Evolutionary conservation across 2,797 vertebrate species (phyloP).

Genomic region (Emys orbicularis): DNA sequence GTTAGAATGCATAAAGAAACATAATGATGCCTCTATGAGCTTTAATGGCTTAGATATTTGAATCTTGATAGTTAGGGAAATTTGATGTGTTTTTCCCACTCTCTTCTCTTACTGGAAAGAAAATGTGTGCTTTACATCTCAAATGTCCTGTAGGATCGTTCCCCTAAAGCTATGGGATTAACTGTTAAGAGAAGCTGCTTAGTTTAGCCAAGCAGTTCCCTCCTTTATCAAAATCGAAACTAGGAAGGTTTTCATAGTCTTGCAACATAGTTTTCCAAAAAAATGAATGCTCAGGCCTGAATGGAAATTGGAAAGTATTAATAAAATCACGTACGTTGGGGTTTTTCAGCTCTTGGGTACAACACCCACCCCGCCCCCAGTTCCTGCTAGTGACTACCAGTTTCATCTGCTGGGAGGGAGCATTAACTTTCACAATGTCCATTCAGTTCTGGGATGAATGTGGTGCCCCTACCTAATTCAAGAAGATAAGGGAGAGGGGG

Average conservation of each 20-base stretch:
- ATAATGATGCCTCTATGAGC: slow-evolving; percentile 4
- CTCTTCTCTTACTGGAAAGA: neutral
- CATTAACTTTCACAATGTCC: neutral
- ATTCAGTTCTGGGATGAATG: neutral
- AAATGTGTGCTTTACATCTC: neutral
- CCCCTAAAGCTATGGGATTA: neutral
- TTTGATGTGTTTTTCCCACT: neutral
- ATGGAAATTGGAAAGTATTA: neutral
- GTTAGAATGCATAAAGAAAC: neutral
- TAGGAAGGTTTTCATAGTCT: neutral
- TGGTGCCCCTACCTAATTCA: neutral
- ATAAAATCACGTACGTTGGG: neutral
- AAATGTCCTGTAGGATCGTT: neutral
- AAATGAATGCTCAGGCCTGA: neutral
- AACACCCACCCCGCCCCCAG: too few species aligned
- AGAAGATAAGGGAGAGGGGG: neutral
- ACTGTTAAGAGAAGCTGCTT: neutral
- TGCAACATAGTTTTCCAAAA: neutral
- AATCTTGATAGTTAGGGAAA: neutral
- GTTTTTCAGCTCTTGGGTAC: slow-evolving; percentile 27
- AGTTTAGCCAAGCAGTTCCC: neutral
- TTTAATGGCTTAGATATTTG: slow-evolving; percentile 41
- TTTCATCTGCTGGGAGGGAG: neutral
- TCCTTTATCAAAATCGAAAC: neutral
- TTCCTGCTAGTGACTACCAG: neutral